Conservation (phyloP, 2,113 vertebrate genomes). For the Chloroceryle aenea region DNA sequence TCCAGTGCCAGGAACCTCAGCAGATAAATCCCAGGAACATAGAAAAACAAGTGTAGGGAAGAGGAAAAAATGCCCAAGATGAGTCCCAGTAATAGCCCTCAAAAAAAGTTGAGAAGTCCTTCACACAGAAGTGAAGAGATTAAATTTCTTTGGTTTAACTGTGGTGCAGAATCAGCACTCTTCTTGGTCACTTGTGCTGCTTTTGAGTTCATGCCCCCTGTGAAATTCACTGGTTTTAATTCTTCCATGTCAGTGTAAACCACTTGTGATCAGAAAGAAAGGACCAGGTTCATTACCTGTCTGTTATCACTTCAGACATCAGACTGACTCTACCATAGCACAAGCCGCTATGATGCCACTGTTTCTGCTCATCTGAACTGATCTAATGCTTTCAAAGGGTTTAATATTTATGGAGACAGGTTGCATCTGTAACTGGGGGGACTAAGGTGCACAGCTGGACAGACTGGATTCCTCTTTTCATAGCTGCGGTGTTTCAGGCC, state of each 20-base stretch:
- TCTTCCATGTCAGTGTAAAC: background rate
- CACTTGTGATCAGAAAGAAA: background rate
- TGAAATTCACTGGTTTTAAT: background rate
- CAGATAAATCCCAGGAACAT: background rate
- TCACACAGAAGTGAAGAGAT: background rate
- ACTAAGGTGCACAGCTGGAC: background rate
- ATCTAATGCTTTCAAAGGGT: background rate
- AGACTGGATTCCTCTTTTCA: background rate
- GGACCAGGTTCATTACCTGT: background rate
- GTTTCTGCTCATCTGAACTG: background rate
- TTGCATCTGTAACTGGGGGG: background rate
- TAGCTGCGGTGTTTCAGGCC: background rate
- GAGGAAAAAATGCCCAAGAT: background rate
- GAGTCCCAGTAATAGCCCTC: background rate
- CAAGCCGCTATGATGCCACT: background rate
- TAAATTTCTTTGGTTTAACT: background rate
- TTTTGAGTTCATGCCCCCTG: background rate
- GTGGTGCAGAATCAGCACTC: background rate
- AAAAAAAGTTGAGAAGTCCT: background rate
- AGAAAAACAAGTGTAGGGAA: background rate
- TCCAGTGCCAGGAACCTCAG: background rate
- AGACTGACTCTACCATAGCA: background rate
- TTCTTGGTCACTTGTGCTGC: background rate
- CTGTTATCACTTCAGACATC: background rate
- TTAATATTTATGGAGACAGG: constrained; percentile 30